Evolutionary conservation across 2,113 vertebrate genomes (phyloP).

Genomic region (Colistium nudipinnis): DNA sequence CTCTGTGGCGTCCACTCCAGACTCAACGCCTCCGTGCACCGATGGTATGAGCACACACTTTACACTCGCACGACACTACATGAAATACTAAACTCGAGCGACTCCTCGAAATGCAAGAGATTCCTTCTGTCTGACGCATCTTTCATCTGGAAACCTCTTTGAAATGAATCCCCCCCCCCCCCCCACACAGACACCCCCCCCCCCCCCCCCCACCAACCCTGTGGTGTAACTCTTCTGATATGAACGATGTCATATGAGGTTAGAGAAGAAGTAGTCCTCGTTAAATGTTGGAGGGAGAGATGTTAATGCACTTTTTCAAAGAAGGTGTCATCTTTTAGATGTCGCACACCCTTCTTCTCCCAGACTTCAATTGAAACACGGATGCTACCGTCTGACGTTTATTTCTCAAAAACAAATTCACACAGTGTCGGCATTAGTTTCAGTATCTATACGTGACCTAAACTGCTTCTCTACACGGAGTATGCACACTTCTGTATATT

Average conservation of each 20-base stretch:
- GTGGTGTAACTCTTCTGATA: neutral
- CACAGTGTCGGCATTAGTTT: neutral
- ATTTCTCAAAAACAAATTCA: constrained; percentile 27
- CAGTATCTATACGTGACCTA: constrained; percentile 1
- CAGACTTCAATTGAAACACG: constrained; percentile 32
- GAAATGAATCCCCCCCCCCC: neutral
- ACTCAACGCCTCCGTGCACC: constrained; percentile 84
- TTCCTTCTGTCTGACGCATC: neutral
- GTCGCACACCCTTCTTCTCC: neutral
- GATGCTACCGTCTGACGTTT: constrained; percentile 27
- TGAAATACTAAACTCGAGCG: neutral
- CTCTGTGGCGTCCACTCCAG: constrained; percentile 84
- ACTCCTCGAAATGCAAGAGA: neutral
- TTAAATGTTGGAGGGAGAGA: neutral
- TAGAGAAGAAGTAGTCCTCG: constrained; percentile 3
- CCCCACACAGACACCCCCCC: neutral
- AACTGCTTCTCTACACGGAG: neutral
- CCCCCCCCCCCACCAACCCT: neutral
- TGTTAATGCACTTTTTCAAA: constrained; percentile 37
- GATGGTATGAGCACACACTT: constrained; percentile 73
- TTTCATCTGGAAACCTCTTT: constrained; percentile 1
- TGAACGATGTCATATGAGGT: constrained; percentile 34
- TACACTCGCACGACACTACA: neutral
- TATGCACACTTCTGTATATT: neutral
- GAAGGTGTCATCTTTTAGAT: constrained; percentile 41